A percentile compares a stretch with the other conserved stretches of the same genome.
Conservation (phyloP, 2,797 vertebrate species). For the Bradypodion pumilum region DNA sequence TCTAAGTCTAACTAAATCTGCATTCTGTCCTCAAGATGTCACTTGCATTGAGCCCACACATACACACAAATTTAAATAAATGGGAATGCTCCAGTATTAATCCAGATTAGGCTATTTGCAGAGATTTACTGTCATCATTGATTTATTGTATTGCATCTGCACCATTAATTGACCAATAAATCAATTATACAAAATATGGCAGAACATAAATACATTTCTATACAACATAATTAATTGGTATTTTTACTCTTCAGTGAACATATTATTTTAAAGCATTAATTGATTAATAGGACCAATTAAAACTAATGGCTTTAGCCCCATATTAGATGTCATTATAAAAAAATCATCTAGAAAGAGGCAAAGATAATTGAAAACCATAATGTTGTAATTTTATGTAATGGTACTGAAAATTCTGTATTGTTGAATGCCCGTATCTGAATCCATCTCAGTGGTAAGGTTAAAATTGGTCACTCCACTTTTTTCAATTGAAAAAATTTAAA, state of each 20-base stretch:
- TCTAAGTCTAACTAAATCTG: neutral
- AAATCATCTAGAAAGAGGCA: slow-evolving; percentile 18
- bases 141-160: slow-evolving; percentile 26
- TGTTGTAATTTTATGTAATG: slow-evolving; percentile 21
- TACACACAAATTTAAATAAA: neutral
- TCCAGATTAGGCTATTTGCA: slow-evolving; percentile 8
- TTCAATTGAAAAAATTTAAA: slow-evolving; percentile 6
- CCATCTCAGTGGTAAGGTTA: neutral
- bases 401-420: slow-evolving; percentile 1
- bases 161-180: slow-evolving; percentile 31
- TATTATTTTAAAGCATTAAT: slow-evolving; percentile 32
- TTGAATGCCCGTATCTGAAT: neutral
- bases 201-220: slow-evolving; percentile 21
- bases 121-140: neutral
- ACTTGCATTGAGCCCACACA: neutral
- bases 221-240: slow-evolving; percentile 30
- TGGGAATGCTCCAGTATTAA: slow-evolving; percentile 11
- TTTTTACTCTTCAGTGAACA: slow-evolving; percentile 14
- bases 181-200: slow-evolving; percentile 19
- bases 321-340: slow-evolving; percentile 1
- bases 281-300: slow-evolving; percentile 31
- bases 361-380: slow-evolving; percentile 28
- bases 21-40: neutral
- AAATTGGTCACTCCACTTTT: neutral
- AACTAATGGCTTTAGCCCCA: slow-evolving; percentile 13